Conservation (phyloP, 2,797 vertebrate species). For the Anguilla pacifica region DNA sequence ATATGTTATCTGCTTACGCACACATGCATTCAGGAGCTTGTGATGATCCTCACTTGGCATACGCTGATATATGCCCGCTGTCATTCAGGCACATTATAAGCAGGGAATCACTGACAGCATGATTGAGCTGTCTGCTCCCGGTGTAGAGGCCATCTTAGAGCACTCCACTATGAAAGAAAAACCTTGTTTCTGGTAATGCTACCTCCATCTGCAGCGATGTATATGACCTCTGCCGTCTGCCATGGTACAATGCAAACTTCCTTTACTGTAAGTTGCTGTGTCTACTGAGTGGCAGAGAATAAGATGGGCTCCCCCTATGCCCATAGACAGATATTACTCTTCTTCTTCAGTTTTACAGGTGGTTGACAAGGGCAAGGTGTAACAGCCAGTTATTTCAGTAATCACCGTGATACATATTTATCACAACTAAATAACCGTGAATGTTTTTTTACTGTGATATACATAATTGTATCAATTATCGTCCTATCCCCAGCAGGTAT, state of each 20-base stretch:
- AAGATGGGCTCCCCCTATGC: too few relatives aligned
- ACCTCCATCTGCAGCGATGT: too few relatives aligned
- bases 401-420: too few relatives aligned
- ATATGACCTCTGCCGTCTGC: too few relatives aligned
- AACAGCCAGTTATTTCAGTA: too few relatives aligned
- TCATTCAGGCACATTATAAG: not conserved
- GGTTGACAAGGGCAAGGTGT: too few relatives aligned
- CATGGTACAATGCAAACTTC: too few relatives aligned
- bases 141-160: not conserved
- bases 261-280: too few relatives aligned
- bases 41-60: not conserved
- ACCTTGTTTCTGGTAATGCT: too few relatives aligned
- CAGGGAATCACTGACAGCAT: conserved; percentile 4
- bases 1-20: not conserved
- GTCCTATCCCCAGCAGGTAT: not conserved
- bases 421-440: not conserved
- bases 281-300: too few relatives aligned
- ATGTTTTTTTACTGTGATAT: not conserved
- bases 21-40: not conserved
- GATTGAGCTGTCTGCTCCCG: conserved; percentile 2
- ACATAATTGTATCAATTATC: not conserved
- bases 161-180: not conserved
- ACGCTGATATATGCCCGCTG: not conserved
- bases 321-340: too few relatives aligned
- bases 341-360: too few relatives aligned